Base-by-base conservation (phyloP, 2,888 invertebrate genomes). In the Diloba caeruleocephala region DNA sequence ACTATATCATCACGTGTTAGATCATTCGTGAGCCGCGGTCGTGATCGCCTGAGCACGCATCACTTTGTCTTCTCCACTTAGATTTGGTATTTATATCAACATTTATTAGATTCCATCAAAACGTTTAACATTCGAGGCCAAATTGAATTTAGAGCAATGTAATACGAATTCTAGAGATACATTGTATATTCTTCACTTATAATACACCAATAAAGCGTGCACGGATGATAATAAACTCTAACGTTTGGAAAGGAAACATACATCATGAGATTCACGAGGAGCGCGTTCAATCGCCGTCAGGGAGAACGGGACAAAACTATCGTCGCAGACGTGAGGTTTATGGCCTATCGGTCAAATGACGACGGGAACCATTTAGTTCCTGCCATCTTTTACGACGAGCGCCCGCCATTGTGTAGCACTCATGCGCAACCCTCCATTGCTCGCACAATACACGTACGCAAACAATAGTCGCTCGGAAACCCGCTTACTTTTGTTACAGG, bases 311-410 rank as follows among this genome's bases (percentile, higher is more conserved):
- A 82, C 81, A 71, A 75, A 78, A 74, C 69, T 72, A 66, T 59
- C 60, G 58, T 60, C 34, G 39, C 48, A 71, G 71, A 61, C 68
- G 60, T 66, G 60, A 68, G 77, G 71, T 88, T 87, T 87, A 87
- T 81, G 77, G 80, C 71, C 87, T 82, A 89, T 90, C 87, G 79
- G 79, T 88, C 85, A 87, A 81, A 82, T 78, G 77, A 74, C 75
- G 80, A 81, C 78, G 69, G 78, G 79, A 74, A 78, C 84, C 81
- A 87, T 88, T 90, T 87, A 82, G 85, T 86, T 81, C 79, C 84
- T 87, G 86, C 81, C 87, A 84, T 84, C 83, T 85, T 87, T 87
- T 87, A 87, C 81, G 82, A 84, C 79, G 44, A 53, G 29, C 53
- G 42, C 71, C 76, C 57, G 70, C 79, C 76, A 87, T 89, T 89